Evolutionary conservation across 1,140 invertebrate species (phyloP).

Genomic region (Danaus plexippus): DNA sequence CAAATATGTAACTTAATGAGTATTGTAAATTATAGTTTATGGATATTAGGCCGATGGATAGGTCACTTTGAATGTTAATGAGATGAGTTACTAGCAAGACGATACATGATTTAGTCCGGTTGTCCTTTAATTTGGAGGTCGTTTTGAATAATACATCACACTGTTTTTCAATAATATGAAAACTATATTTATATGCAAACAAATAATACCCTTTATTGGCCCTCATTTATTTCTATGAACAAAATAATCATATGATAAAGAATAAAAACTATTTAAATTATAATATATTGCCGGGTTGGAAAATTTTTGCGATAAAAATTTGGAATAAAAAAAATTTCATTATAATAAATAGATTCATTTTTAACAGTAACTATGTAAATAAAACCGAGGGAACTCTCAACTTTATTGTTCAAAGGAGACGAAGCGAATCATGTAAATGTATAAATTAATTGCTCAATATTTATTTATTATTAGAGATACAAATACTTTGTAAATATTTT

Average conservation of each 20-base stretch:
- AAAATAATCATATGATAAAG: background rate
- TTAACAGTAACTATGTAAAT: constrained; percentile 5
- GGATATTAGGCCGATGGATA: constrained; percentile 19
- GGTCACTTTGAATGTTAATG: constrained; percentile 24
- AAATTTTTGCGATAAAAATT: too few species aligned
- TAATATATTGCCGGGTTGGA: too few species aligned
- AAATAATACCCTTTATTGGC: too few species aligned
- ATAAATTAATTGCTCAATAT: constrained; percentile 6
- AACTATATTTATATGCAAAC: too few species aligned
- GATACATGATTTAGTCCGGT: constrained; percentile 20
- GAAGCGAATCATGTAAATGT: constrained; percentile 11
- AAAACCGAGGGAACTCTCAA: constrained; percentile 12
- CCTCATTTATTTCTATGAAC: background rate
- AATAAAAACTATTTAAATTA: too few species aligned
- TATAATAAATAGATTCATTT: constrained; percentile 1
- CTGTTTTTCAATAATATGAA: too few species aligned
- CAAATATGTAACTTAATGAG: background rate
- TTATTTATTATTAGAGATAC: too few species aligned
- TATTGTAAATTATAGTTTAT: constrained; percentile 14
- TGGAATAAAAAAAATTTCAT: background rate
- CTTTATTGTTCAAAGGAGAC: constrained; percentile 22
- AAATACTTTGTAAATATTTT: too few species aligned
- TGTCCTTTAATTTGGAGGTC: constrained; percentile 26
- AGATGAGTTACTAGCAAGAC: constrained; percentile 12
- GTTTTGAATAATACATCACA: background rate